Evolutionary conservation across 2,797 vertebrate species (phyloP).

Genomic region (Chanos chanos): DNA sequence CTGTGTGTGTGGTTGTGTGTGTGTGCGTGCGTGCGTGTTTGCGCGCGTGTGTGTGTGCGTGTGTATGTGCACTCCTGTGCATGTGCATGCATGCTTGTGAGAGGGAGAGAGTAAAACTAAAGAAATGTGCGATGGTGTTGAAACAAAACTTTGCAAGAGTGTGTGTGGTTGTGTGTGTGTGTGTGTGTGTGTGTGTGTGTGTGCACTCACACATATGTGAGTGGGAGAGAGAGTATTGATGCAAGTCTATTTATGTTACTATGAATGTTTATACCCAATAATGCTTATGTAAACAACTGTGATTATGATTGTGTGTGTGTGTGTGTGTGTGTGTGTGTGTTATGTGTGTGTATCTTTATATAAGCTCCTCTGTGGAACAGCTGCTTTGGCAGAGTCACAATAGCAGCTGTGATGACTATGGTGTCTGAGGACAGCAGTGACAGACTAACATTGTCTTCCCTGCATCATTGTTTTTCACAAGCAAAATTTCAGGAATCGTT

Average conservation of each 20-base stretch:
- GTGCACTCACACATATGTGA: slow-evolving; percentile 1
- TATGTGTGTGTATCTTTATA: neutral
- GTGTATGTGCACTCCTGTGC: too few relatives aligned
- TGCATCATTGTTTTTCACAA: neutral
- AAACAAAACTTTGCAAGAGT: slow-evolving; percentile 20
- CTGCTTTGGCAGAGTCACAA: neutral
- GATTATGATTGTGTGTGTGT: neutral
- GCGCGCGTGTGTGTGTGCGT: too few relatives aligned
- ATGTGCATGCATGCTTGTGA: too few relatives aligned
- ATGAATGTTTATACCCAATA: too few relatives aligned
- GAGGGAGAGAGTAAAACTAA: neutral
- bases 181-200: neutral
- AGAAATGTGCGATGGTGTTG: too few relatives aligned
- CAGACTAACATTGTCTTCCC: slow-evolving; percentile 1
- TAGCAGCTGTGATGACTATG: slow-evolving; percentile 9
- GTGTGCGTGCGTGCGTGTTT: too few relatives aligned
- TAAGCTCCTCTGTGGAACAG: neutral
- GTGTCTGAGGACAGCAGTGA: slow-evolving; percentile 19
- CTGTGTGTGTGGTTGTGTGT: too few relatives aligned
- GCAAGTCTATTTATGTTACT: neutral
- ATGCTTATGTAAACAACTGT: neutral
- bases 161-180: slow-evolving; percentile 9
- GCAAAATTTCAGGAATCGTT: slow-evolving; percentile 13
- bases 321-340: neutral
- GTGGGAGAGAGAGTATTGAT: neutral